phyloP scores from a whole-genome alignment of 2,888 invertebrate species.

The Palloptera scutellata region DNA sequence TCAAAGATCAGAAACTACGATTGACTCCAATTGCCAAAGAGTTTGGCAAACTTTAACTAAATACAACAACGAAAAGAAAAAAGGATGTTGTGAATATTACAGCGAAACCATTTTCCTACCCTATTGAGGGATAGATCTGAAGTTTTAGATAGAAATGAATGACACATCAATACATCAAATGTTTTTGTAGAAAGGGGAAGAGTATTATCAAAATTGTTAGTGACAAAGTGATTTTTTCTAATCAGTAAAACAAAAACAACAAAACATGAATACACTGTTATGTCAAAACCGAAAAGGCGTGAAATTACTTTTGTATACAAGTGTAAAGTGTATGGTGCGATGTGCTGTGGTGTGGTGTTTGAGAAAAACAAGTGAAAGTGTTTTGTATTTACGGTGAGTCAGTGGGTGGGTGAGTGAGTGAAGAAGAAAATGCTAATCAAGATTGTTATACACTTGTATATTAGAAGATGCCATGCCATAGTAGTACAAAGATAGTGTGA shows the following conservation, averaged over 20 bases:
- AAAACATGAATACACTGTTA: slow-evolving; percentile 16
- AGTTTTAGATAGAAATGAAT: slow-evolving; percentile 21
- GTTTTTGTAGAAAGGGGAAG: slow-evolving; percentile 26
- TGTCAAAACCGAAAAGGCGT: slow-evolving; percentile 43
- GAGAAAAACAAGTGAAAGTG: slow-evolving; percentile 1
- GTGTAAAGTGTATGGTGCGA: slow-evolving; percentile 14
- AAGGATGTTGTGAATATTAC: slow-evolving; percentile 3
- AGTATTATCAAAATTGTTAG: slow-evolving; percentile 29
- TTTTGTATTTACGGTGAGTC: neutral
- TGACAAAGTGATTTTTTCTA: slow-evolving; percentile 50
- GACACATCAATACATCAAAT: slow-evolving; percentile 48
- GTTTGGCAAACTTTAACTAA: slow-evolving; percentile 1
- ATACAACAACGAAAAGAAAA: slow-evolving; percentile 6
- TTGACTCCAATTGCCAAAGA: slow-evolving; percentile 25
- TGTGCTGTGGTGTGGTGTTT: neutral
- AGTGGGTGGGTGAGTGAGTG: slow-evolving; percentile 5
- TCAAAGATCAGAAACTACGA: slow-evolving; percentile 35
- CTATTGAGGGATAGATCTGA: neutral
- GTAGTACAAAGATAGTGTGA: no score
- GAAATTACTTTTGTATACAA: slow-evolving; percentile 39
- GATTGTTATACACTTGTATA: slow-evolving; percentile 15
- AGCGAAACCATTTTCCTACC: neutral
- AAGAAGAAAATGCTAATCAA: slow-evolving; percentile 30
- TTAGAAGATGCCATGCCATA: no score
- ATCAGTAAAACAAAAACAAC: slow-evolving; percentile 33